Percentiles rank a stretch among this genome's conserved stretches.
These are phyloP conservation scores for Lutjanus campechanus DNA, from an alignment of 2,797 vertebrate species.

Conservation along the genomic window DNA sequence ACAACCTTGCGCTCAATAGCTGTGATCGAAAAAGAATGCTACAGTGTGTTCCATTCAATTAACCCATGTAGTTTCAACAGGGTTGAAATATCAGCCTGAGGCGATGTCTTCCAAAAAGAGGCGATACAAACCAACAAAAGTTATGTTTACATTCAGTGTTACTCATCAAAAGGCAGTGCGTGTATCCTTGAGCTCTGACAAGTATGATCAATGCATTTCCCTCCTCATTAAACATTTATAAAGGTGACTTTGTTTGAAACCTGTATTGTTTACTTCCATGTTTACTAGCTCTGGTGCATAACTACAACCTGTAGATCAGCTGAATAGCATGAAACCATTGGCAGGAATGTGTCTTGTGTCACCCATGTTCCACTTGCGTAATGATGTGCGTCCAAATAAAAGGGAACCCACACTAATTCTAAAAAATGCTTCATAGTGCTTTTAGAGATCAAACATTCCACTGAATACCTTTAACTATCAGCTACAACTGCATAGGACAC, in stretches of 20 bases:
- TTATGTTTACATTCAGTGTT: not conserved
- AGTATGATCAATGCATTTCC: not conserved
- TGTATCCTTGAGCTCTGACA: constrained; percentile 5
- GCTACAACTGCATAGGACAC: not conserved
- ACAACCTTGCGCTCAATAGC: not conserved
- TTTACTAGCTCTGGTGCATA: not conserved
- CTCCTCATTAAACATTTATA: not conserved
- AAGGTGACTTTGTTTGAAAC: not conserved
- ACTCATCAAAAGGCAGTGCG: not conserved
- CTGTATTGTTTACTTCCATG: not conserved
- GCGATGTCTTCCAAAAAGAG: not conserved
- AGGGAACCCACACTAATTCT: not conserved
- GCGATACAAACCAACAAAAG: not conserved
- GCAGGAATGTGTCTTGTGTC: not conserved
- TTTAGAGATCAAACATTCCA: not conserved
- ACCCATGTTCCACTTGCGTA: not conserved
- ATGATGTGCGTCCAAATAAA: not conserved
- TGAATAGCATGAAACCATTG: not conserved
- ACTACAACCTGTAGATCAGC: not conserved
- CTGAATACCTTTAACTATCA: not conserved
- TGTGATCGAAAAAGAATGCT: not conserved
- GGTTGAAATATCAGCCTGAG: not conserved
- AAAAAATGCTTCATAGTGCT: not conserved
- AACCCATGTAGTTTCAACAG: not conserved
- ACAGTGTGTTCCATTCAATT: not conserved